Percentiles rank a stretch among this genome's conserved stretches.
These are phyloP conservation scores for Lepidurus couesii DNA, from an alignment of 1,140 invertebrate genomes.

Conservation along the genomic window DNA sequence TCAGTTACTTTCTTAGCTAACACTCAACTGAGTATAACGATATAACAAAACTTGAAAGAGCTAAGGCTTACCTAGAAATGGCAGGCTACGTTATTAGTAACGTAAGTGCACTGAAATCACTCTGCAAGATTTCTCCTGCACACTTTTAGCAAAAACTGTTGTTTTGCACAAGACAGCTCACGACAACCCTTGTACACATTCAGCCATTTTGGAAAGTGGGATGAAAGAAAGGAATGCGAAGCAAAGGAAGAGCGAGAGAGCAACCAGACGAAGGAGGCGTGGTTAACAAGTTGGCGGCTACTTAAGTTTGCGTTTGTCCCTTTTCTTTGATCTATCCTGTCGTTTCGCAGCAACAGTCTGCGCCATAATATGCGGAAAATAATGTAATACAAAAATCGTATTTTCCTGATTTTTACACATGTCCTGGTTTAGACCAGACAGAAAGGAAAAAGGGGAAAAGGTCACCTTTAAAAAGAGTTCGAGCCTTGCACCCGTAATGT, in stretches of 20 bases:
- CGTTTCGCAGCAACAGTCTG: neutral
- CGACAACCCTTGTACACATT: neutral
- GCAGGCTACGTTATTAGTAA: neutral
- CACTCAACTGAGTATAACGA: too few species aligned
- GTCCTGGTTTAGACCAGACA: neutral
- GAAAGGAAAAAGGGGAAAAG: neutral
- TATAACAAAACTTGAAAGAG: too few species aligned
- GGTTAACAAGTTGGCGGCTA: neutral
- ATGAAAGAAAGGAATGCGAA: neutral
- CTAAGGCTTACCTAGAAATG: neutral
- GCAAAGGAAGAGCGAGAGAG: neutral
- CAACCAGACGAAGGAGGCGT: neutral
- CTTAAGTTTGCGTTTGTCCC: neutral
- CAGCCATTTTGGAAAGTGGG: conserved; percentile 12
- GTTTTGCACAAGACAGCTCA: neutral
- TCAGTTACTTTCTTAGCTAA: neutral
- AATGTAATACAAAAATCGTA: neutral
- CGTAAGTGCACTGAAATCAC: neutral
- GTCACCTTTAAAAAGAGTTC: neutral
- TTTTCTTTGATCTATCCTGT: neutral
- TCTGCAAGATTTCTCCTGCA: neutral
- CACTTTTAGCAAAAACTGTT: neutral
- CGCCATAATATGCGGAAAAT: neutral
- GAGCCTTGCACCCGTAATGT: neutral
- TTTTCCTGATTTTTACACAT: neutral